Conservation (phyloP, 2,113 vertebrate genomes). For the Oreochromis tanganicae region DNA sequence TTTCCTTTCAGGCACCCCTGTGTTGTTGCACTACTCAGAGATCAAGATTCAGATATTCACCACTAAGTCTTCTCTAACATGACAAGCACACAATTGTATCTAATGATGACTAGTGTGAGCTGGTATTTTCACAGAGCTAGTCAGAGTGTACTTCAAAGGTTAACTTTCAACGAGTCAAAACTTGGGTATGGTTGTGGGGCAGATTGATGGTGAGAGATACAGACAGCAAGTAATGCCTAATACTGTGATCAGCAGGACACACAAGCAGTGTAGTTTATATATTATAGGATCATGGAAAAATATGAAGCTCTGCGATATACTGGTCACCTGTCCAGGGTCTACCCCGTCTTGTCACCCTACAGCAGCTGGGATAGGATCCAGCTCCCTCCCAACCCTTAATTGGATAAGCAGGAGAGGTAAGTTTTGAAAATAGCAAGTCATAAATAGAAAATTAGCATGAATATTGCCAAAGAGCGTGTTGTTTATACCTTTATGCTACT, state of each 20-base stretch:
- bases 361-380: neutral
- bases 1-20: neutral
- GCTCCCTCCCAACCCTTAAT: neutral
- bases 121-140: neutral
- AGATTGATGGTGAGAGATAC: neutral
- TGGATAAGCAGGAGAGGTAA: neutral
- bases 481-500: neutral
- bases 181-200: neutral
- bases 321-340: neutral
- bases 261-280: neutral
- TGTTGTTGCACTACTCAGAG: conserved; percentile 29
- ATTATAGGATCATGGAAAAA: neutral
- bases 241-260: neutral
- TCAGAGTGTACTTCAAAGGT: neutral
- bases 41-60: conserved; percentile 49
- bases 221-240: neutral
- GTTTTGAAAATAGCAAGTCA: neutral
- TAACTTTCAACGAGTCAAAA: neutral
- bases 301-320: neutral
- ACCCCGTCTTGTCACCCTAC: neutral
- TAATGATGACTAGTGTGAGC: neutral
- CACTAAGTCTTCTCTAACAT: neutral
- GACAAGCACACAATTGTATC: conserved; percentile 24
- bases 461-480: neutral
- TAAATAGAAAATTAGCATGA: neutral